These are phyloP conservation scores for Limanda limanda DNA, from an alignment of 2,113 vertebrate species.

Conservation along the genomic window DNA sequence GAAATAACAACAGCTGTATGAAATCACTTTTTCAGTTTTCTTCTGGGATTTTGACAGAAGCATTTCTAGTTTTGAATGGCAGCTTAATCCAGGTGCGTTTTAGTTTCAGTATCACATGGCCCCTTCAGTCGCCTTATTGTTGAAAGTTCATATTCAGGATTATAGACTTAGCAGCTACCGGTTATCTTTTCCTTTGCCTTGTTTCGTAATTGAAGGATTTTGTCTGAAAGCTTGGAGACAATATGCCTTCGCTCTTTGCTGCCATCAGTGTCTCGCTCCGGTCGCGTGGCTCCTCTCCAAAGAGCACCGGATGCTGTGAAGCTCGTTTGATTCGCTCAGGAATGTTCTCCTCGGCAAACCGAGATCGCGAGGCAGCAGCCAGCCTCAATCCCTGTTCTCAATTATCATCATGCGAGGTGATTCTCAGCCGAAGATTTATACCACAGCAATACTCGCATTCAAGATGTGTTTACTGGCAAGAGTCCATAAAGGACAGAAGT, in stretches of 20 bases:
- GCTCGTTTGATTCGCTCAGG: slow-evolving; percentile 68
- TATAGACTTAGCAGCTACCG: slow-evolving; percentile 25
- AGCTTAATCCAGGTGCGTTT: slow-evolving; percentile 29
- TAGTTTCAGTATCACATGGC: slow-evolving; percentile 21
- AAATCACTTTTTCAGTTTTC: slow-evolving; percentile 27
- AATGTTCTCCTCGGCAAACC: slow-evolving; percentile 66
- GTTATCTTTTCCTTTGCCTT: slow-evolving; percentile 25
- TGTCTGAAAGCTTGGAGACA: slow-evolving; percentile 24
- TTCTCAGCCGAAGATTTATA: slow-evolving; percentile 65
- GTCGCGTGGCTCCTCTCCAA: slow-evolving; percentile 69
- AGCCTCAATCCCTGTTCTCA: slow-evolving; percentile 73
- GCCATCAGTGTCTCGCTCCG: slow-evolving; percentile 43
- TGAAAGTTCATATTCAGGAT: slow-evolving; percentile 53
- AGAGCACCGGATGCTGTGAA: slow-evolving; percentile 57
- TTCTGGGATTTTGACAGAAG: slow-evolving; percentile 50
- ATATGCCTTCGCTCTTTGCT: slow-evolving; percentile 45
- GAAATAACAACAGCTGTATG: slow-evolving; percentile 24
- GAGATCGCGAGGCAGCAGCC: slow-evolving; percentile 59
- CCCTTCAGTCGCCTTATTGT: not conserved
- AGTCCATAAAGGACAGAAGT: slow-evolving; percentile 39
- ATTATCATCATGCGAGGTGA: slow-evolving; percentile 71
- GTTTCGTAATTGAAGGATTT: slow-evolving; percentile 57
- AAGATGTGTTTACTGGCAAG: slow-evolving; percentile 40
- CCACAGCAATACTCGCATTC: slow-evolving; percentile 39
- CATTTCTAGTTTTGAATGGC: slow-evolving; percentile 50